Conservation (phyloP, 2,797 vertebrate genomes). For the Thamnophis elegans region DNA sequence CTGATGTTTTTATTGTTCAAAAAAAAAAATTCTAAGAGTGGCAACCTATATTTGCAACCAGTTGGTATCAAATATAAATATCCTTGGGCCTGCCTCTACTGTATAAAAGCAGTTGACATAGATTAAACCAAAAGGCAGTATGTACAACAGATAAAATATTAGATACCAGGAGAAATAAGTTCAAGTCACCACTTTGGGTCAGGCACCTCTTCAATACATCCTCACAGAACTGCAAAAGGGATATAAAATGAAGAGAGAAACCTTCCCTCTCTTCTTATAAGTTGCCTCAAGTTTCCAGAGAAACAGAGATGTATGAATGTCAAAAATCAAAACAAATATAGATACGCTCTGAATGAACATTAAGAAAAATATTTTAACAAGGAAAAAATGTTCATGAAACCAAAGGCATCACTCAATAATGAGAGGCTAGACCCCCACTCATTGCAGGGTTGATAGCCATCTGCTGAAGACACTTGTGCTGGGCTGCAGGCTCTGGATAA, state of each 20-base stretch:
- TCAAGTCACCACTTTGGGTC: neutral
- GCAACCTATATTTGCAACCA: neutral
- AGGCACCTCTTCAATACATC: neutral
- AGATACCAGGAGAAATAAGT: neutral
- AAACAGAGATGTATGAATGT: neutral
- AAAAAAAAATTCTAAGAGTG: neutral
- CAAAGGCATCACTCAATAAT: neutral
- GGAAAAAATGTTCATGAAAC: neutral
- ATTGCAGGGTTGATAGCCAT: neutral
- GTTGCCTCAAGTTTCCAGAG: too few species aligned
- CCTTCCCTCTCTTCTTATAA: neutral
- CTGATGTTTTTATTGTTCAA: neutral
- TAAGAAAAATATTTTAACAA: neutral
- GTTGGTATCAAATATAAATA: neutral
- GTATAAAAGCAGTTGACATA: neutral
- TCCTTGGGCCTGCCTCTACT: neutral
- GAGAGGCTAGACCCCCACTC: neutral
- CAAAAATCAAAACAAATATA: neutral
- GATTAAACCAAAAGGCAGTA: neutral
- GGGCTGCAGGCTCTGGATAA: neutral
- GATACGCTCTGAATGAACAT: neutral
- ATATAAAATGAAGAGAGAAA: neutral
- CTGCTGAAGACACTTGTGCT: neutral
- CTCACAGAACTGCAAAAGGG: neutral
- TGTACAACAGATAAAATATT: neutral